Percentiles rank a stretch among this genome's conserved stretches.
phyloP scores from a whole-genome alignment of 2,113 vertebrate species.

The Arothron firmamentum region DNA sequence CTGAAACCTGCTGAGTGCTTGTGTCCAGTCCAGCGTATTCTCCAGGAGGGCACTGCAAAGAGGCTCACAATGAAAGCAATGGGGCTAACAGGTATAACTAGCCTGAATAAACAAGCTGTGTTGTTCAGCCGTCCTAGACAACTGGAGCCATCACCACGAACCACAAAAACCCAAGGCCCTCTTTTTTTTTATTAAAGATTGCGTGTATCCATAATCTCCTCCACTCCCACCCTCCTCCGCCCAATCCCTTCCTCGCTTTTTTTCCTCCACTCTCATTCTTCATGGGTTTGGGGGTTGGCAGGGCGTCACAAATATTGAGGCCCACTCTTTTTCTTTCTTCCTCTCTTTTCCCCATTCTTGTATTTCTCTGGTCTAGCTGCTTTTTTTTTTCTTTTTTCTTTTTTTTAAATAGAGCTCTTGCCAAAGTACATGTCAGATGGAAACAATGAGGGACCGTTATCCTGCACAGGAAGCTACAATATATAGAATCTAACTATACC shows the following conservation, averaged over 20 bases:
- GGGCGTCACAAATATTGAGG: slow-evolving; percentile 44
- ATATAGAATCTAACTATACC: slow-evolving; percentile 43
- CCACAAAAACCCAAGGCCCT: slow-evolving; percentile 64
- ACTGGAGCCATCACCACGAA: slow-evolving; percentile 64
- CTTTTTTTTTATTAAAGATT: slow-evolving; percentile 51
- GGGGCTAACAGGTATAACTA: slow-evolving; percentile 16
- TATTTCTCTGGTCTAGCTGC: slow-evolving; percentile 13
- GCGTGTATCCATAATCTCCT: slow-evolving; percentile 46
- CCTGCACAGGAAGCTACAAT: slow-evolving; percentile 45
- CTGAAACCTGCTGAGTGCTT: slow-evolving; percentile 2
- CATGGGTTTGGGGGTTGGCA: slow-evolving; percentile 55
- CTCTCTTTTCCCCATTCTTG: slow-evolving; percentile 25
- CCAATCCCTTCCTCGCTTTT: slow-evolving; percentile 37
- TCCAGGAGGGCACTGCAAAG: slow-evolving; percentile 11
- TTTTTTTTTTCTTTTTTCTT: slow-evolving; percentile 25
- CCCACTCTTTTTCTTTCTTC: slow-evolving; percentile 34
- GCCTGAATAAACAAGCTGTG: slow-evolving; percentile 59
- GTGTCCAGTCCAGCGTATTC: neutral
- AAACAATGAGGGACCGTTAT: slow-evolving; percentile 53
- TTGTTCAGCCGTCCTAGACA: slow-evolving; percentile 65
- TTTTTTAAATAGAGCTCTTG: slow-evolving; percentile 27
- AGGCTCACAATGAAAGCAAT: slow-evolving; percentile 18
- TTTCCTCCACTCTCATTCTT: slow-evolving; percentile 51
- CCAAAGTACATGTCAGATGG: slow-evolving; percentile 41
- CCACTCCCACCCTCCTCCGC: slow-evolving; percentile 26